A percentile compares a stretch with the other conserved stretches of the same genome.
Conservation (phyloP, 2,888 invertebrate genomes). For the Exephanes ischioxanthus region DNA sequence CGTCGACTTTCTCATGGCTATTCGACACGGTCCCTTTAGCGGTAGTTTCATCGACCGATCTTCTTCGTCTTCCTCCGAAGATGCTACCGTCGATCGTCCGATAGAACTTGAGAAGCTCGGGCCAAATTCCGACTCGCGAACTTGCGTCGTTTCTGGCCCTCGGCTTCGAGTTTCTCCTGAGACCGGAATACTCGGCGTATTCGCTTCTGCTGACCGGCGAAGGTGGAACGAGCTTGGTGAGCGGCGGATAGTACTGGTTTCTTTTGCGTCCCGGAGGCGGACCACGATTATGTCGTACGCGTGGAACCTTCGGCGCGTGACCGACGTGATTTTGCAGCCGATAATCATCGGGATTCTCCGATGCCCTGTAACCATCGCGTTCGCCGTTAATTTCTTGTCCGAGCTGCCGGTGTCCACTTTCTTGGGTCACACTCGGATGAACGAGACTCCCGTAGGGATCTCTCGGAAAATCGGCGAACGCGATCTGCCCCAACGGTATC, state of each 20-base stretch:
- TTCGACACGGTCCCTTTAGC: conserved; percentile 19
- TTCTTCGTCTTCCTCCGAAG: conserved; percentile 78
- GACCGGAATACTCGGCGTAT: conserved; percentile 67
- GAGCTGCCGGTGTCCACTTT: conserved; percentile 55
- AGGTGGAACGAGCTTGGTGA: conserved; percentile 72
- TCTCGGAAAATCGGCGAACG: conserved; percentile 67
- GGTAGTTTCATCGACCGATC: conserved; percentile 28
- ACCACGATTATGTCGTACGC: conserved; percentile 46
- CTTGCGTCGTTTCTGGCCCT: conserved; percentile 34
- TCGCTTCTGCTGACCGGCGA: conserved; percentile 68
- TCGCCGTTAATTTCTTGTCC: conserved; percentile 39
- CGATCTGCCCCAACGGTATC: conserved; percentile 64
- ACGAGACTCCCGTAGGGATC: conserved; percentile 60
- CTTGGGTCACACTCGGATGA: conserved; percentile 66
- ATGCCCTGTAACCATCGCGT: conserved; percentile 40
- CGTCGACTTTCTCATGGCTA: conserved; percentile 27
- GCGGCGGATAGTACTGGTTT: conserved; percentile 53
- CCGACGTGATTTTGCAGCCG: conserved; percentile 31
- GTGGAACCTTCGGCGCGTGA: conserved; percentile 38
- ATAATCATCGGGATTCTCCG: conserved; percentile 33
- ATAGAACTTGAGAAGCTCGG: conserved; percentile 47
- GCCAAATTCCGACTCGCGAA: conserved; percentile 46
- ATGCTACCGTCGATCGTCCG: conserved; percentile 47
- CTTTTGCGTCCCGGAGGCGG: conserved; percentile 18
- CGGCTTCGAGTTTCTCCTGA: conserved; percentile 25